phyloP scores from a whole-genome alignment of 2,113 vertebrate species.

The Monopterus albus region DNA sequence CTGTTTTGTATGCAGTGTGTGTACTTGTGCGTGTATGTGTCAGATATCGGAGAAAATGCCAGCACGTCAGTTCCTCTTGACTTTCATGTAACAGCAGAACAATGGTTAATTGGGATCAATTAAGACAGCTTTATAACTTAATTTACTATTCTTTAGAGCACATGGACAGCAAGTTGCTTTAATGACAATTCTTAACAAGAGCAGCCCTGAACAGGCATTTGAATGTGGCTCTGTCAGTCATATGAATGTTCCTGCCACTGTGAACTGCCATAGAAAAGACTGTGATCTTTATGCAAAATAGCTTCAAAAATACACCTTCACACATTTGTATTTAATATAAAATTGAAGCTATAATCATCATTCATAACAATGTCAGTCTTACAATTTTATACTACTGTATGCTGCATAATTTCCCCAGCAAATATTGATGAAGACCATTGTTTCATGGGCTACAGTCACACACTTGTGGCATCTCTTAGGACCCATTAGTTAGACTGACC shows the following conservation, averaged over 20 bases:
- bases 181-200: constrained; percentile 26
- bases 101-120: constrained; percentile 55
- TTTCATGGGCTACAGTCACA: too few relatives aligned
- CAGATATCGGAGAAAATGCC: constrained; percentile 38
- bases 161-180: constrained; percentile 25
- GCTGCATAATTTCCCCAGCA: too few relatives aligned
- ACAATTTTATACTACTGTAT: too few relatives aligned
- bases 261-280: background rate
- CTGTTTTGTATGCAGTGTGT: constrained; percentile 47
- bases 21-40: constrained; percentile 5
- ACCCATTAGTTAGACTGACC: constrained; percentile 24
- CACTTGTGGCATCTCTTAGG: background rate
- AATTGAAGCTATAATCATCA: too few relatives aligned
- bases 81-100: constrained; percentile 15
- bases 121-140: constrained; percentile 54
- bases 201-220: background rate
- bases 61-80: constrained; percentile 15
- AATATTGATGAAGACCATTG: too few relatives aligned
- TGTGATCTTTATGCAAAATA: constrained; percentile 6
- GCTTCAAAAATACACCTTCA: background rate
- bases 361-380: too few relatives aligned
- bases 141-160: constrained; percentile 48
- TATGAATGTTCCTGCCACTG: background rate
- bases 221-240: background rate
- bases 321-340: too few relatives aligned